Base-by-base conservation (phyloP, 1,140 invertebrate species). In the Pentalonia nigronervosa region DNA sequence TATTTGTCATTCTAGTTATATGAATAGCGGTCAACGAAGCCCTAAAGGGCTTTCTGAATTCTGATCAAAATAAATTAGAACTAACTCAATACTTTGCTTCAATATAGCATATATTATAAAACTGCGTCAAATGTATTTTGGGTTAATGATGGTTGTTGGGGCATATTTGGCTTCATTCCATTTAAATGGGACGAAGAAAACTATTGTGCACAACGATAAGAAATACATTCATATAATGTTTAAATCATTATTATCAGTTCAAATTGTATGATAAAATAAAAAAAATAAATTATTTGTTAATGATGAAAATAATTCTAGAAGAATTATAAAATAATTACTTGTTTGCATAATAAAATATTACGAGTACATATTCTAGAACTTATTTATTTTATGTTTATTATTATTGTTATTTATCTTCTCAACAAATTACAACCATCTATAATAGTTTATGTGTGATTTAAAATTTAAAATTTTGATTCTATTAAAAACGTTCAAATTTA, bases 51-150 rank as follows among this genome's bases (percentile, higher is more conserved):
- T 56, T 53, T 56, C 20, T n/a, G 60, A 76, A 76, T 76, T 76
- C 60, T 76, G 60, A 76, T 87, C 45, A 87, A 20, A 87, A 87
- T 47, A 87, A 87, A 87, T 36, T 36, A 34, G 34, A 83, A 83
- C 76, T 83, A 83, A 7, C 76, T 83, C n/a, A 36, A 83, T 83
- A 83, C 76, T 83, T 36, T 7, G 0, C 34, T 34, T 83, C 76
- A 36, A 36, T 36, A 76, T 17, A 76, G 6, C n/a, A 83, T 83
- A 36, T 23, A 83, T 36, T 83, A 0, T 36, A 83, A 83, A 36
- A 83, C 17, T 36, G 34, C n/a, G n/a, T 34, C 86, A 88, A 48
- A 48, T 88, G 30, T 88, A 48, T 50, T 50, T 88, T 20, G 47
- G n/a, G n/a, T 88, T 48, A 48, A 2, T 88, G 36, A 2, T 88